Evolutionary conservation across 2,797 vertebrate species (phyloP), one percentile per base, ranked within the genome.

Genomic region (Limnodromus scolopaceus): DNA sequence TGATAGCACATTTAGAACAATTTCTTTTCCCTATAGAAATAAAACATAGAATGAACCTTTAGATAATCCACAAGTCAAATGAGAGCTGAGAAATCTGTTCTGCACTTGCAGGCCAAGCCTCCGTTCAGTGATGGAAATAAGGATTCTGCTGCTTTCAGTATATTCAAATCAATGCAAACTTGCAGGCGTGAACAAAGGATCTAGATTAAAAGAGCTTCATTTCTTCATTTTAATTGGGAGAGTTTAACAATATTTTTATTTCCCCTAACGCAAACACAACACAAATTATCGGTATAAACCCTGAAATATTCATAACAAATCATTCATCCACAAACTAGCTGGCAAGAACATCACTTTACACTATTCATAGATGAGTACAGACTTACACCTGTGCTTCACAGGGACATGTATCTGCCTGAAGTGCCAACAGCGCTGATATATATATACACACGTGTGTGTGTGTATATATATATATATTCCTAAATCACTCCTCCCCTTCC

Each of bases 371-470:
- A 36, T 30, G 46, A 54, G 36, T n/a, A 55, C 30, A 71, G 66
- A 79, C 25, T 18, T n/a, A 66, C 2, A 68, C 32, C 39, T 54
- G 68, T 7, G 2, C 45, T 68, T 53, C 48, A 39, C 45, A 45
- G 43, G 39, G 23, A 43, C 38, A 53, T 24, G 13, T 3, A 27
- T 16, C 55, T 61, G 41, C 27, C 34, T 51, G 28, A 78, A 65
- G 38, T 46, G 36, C 41, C 65, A 88, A 61, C 66, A 82, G 57
- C 1, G 2, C 38, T 36, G 18, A 79, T 2, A 34, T 13, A 38
- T 1, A 45, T 27, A 28, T 2, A 10, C 4, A 28, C 2, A 38
- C 1, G 6, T 2, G 19, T 3, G 6, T 34, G 23, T 58, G 16
- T 11, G 16, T 24, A 9, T 58, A 5, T 57, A 7, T 10, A 7